These are phyloP conservation scores for Clinocottus analis DNA, from an alignment of 2,113 vertebrate species.

Conservation along the genomic window DNA sequence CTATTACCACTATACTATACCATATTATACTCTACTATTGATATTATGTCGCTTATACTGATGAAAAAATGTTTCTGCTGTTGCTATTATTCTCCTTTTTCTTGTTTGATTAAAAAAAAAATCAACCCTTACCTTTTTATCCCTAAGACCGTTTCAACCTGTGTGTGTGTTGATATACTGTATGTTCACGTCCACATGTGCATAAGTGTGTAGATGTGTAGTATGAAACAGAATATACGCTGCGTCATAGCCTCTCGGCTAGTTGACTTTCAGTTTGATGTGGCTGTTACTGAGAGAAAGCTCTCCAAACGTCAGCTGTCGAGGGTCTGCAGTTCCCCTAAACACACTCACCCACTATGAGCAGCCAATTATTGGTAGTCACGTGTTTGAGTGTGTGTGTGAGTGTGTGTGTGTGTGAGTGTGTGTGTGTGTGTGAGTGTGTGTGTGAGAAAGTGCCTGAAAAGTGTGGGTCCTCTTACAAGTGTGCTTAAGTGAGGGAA, in stretches of 20 bases:
- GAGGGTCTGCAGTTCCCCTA: constrained; percentile 16
- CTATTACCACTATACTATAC: background rate
- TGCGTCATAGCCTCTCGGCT: constrained; percentile 27
- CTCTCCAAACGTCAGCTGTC: constrained; percentile 60
- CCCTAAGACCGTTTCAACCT: too few species aligned
- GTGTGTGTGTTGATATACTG: background rate
- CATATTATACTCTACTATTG: background rate
- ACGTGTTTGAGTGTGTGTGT: constrained; percentile 30
- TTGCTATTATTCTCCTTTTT: background rate
- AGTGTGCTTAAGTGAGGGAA: constrained; percentile 22
- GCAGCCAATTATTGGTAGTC: constrained; percentile 54
- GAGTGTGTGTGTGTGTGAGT: constrained; percentile 32
- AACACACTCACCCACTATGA: constrained; percentile 35
- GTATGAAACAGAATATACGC: constrained; percentile 17
- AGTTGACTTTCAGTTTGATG: constrained; percentile 34
- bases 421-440: too few species aligned
- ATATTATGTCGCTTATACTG: background rate
- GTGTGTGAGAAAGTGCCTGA: constrained; percentile 9
- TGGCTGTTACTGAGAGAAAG: constrained; percentile 25
- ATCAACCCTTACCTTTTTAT: too few species aligned
- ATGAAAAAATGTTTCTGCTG: background rate
- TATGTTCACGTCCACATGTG: background rate
- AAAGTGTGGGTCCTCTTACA: constrained; percentile 27
- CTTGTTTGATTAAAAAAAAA: background rate
- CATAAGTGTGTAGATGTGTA: background rate